Evolutionary conservation across 2,797 vertebrate species (phyloP).

Genomic region (Lacerta viridis): DNA sequence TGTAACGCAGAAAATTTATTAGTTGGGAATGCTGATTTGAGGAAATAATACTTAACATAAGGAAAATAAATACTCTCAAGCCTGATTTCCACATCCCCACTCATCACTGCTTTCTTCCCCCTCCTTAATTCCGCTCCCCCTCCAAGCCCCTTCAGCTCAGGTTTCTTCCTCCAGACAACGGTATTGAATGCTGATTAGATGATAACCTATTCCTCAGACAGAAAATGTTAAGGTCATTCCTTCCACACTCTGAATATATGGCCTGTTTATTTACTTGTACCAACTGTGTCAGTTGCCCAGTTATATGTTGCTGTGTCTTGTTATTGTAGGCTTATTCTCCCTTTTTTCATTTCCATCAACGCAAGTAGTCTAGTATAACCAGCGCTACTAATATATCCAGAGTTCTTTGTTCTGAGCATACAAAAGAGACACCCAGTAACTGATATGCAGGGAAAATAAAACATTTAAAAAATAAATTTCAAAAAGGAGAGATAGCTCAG

Average conservation of each 20-base stretch:
- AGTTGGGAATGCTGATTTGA: slow-evolving; percentile 39
- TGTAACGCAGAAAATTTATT: slow-evolving; percentile 33
- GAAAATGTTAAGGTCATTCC: slow-evolving; percentile 73
- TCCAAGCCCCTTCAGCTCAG: slow-evolving; percentile 55
- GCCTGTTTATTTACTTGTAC: slow-evolving; percentile 58
- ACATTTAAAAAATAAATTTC: neutral
- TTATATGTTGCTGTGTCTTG: slow-evolving; percentile 65
- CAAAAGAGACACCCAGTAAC: neutral
- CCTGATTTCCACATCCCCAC: slow-evolving; percentile 42
- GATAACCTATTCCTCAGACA: slow-evolving; percentile 57
- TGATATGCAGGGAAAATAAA: fast-evolving
- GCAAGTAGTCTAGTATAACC: no score
- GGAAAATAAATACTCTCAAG: neutral
- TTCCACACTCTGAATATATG: slow-evolving; percentile 51
- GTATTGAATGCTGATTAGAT: slow-evolving; percentile 77
- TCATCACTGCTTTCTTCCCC: slow-evolving; percentile 45
- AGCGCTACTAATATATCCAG: slow-evolving; percentile 46
- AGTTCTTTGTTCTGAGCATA: slow-evolving; percentile 61
- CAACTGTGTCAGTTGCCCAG: slow-evolving; percentile 52
- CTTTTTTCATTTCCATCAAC: slow-evolving; percentile 1
- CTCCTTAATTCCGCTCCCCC: slow-evolving; percentile 57
- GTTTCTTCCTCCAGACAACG: slow-evolving; percentile 68
- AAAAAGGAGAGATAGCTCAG: neutral
- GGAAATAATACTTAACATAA: slow-evolving; percentile 9
- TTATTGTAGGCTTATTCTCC: slow-evolving; percentile 59